These are phyloP conservation scores for Sitodiplosis mosellana DNA, from an alignment of 1,140 invertebrate species.

Conservation along the genomic window DNA sequence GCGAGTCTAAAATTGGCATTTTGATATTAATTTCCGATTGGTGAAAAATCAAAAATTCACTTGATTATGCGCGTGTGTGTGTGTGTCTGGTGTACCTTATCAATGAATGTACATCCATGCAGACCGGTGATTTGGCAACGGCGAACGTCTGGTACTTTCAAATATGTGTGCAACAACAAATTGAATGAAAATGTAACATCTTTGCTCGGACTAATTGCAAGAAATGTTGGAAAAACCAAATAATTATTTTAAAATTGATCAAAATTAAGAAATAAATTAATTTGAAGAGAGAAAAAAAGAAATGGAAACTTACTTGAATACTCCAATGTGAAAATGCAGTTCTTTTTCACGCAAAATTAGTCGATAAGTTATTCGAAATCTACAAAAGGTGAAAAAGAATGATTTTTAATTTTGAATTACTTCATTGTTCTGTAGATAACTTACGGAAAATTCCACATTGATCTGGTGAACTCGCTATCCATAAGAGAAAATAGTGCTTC, in stretches of 20 bases:
- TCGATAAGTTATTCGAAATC: slow-evolving; percentile 69
- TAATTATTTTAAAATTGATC: too few species aligned
- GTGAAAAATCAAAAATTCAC: too few species aligned
- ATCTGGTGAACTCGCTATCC: slow-evolving; percentile 80
- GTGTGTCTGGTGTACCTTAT: slow-evolving; percentile 68
- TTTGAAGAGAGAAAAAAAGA: too few species aligned
- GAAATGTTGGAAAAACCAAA: too few species aligned
- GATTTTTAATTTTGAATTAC: neutral
- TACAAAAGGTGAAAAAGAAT: slow-evolving; percentile 12
- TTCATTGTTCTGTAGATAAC: slow-evolving; percentile 10
- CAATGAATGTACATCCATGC: slow-evolving; percentile 78
- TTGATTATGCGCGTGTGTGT: too few species aligned
- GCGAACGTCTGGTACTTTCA: slow-evolving; percentile 84
- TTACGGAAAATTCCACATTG: slow-evolving; percentile 86
- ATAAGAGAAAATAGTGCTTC: slow-evolving; percentile 79
- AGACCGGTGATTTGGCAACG: slow-evolving; percentile 79
- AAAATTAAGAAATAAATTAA: too few species aligned
- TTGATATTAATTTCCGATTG: too few species aligned
- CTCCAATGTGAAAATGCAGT: slow-evolving; percentile 77
- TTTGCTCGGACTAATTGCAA: slow-evolving; percentile 77
- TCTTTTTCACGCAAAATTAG: slow-evolving; percentile 79
- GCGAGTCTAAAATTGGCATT: slow-evolving; percentile 36
- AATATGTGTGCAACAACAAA: slow-evolving; percentile 83
- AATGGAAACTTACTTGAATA: too few species aligned
- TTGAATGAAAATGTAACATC: slow-evolving; percentile 82